A percentile compares a stretch with the other conserved stretches of the same genome.
Evolutionary conservation across 2,797 vertebrate genomes (phyloP).

Genomic region (Sarcoramphus papa): DNA sequence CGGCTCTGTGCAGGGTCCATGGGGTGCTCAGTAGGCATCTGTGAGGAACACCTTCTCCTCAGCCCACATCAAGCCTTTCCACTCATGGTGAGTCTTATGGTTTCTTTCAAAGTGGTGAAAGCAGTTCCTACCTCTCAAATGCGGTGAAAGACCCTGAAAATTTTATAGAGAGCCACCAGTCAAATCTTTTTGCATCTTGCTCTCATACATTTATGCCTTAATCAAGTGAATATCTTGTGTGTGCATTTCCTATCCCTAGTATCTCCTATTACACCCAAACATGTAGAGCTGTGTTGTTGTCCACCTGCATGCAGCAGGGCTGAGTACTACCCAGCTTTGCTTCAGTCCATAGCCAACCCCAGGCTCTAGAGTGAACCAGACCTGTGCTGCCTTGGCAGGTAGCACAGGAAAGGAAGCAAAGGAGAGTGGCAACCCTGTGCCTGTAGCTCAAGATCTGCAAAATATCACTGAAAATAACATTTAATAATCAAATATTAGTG

Average conservation of each 20-base stretch:
- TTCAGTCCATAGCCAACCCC: neutral
- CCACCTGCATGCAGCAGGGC: neutral
- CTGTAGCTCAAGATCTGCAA: neutral
- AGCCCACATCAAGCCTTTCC: neutral
- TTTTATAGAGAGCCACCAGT: neutral
- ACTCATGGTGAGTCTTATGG: fast-evolving
- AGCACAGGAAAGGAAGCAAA: neutral
- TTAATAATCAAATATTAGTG: neutral
- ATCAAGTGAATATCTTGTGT: neutral
- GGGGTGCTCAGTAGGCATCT: neutral
- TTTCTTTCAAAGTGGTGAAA: neutral
- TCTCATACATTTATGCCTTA: neutral
- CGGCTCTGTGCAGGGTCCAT: neutral
- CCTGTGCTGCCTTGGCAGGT: neutral
- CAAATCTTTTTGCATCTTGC: neutral
- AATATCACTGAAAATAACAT: neutral
- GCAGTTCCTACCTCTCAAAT: neutral
- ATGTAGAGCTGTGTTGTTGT: neutral
- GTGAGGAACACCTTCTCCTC: neutral
- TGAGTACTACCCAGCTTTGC: neutral
- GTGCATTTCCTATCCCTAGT: neutral
- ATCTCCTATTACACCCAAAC: neutral
- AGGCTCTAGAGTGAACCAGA: neutral
- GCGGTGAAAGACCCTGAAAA: neutral
- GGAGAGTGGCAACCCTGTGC: neutral